A percentile compares a stretch with the other conserved stretches of the same genome.
Conservation (phyloP, 2,888 invertebrate species). For the Amiota communis region DNA sequence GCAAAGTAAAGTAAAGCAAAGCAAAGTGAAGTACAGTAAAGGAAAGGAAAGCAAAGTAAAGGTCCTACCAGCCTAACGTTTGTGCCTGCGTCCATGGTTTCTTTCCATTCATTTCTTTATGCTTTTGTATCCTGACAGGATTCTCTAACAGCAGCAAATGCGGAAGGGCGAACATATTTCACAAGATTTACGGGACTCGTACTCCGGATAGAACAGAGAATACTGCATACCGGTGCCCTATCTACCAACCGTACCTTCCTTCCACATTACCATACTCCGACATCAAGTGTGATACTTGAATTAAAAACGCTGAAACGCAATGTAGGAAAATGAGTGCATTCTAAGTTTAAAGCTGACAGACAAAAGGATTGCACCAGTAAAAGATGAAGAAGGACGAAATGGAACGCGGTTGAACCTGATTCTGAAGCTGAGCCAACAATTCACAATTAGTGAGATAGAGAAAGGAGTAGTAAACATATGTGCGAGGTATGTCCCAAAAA, state of each 20-base stretch:
- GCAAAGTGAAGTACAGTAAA: slow-evolving; percentile 1
- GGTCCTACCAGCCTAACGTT: background rate
- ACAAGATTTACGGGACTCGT: slow-evolving; percentile 13
- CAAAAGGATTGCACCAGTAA: background rate
- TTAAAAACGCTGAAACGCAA: slow-evolving; percentile 19
- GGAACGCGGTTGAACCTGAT: background rate
- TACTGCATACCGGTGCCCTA: no score
- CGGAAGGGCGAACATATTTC: slow-evolving; percentile 18
- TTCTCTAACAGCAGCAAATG: background rate
- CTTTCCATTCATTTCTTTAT: slow-evolving; percentile 3
- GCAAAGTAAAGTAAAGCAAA: background rate
- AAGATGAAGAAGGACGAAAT: background rate
- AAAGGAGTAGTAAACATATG: no score
- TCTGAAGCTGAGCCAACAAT: no score
- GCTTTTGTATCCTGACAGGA: background rate
- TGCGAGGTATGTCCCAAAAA: no score
- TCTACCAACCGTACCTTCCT: no score
- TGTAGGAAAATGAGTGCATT: slow-evolving; percentile 27
- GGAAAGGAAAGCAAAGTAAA: slow-evolving; percentile 9
- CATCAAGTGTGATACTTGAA: slow-evolving; percentile 19
- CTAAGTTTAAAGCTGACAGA: slow-evolving; percentile 22
- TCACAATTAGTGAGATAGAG: no score
- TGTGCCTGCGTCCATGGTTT: background rate
- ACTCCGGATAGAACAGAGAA: no score
- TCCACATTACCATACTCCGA: background rate